These are phyloP conservation scores for Rhagonycha lutea DNA, from an alignment of 2,888 invertebrate genomes.

Conservation along the genomic window DNA sequence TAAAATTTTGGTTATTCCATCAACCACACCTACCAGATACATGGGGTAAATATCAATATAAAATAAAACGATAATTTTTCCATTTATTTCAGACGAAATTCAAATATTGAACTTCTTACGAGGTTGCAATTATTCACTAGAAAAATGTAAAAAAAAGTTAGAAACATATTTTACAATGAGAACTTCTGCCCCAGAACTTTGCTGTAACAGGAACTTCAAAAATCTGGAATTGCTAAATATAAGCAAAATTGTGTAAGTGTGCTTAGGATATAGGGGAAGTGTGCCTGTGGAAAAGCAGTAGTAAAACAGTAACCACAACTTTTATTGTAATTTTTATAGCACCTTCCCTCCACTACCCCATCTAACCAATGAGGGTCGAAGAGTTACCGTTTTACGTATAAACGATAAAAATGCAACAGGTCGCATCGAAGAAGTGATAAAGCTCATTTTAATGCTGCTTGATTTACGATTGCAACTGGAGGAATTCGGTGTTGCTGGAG, in stretches of 20 bases:
- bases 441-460: too few relatives aligned
- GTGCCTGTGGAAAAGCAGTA: too few relatives aligned
- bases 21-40: slow-evolving; percentile 66
- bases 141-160: slow-evolving; percentile 82
- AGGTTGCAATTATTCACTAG: slow-evolving; percentile 84
- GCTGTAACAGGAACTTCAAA: slow-evolving; percentile 73
- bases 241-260: slow-evolving; percentile 68
- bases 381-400: too few relatives aligned
- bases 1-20: slow-evolving; percentile 71
- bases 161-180: slow-evolving; percentile 90
- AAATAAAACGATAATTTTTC: background rate
- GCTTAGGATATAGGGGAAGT: too few relatives aligned
- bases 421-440: too few relatives aligned
- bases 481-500: too few relatives aligned
- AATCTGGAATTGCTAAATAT: slow-evolving; percentile 73
- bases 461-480: too few relatives aligned
- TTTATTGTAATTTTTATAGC: slow-evolving; percentile 53
- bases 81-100: slow-evolving; percentile 63
- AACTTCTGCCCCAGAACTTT: slow-evolving; percentile 81
- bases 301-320: too few relatives aligned
- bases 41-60: background rate
- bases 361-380: too few relatives aligned
- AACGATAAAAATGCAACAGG: too few relatives aligned
- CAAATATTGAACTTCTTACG: slow-evolving; percentile 81
- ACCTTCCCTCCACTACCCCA: slow-evolving; percentile 67